These are phyloP conservation scores for Psittacula cyanocephala DNA, from an alignment of 2,113 vertebrate species.

Conservation along the genomic window DNA sequence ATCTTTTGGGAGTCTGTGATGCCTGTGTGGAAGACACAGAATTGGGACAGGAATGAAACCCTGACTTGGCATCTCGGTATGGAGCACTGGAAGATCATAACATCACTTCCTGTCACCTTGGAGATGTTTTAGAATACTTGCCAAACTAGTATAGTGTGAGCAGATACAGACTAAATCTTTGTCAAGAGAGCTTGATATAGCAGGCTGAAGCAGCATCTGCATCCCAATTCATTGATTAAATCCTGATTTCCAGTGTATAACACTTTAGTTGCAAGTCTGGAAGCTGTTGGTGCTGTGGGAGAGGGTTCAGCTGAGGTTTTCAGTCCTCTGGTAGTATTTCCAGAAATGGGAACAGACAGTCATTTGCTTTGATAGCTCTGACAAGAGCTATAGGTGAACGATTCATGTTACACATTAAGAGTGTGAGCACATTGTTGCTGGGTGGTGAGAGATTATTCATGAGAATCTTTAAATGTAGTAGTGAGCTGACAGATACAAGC, in stretches of 20 bases:
- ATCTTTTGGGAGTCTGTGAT: background rate
- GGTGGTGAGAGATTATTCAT: slow-evolving; percentile 53
- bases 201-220: background rate
- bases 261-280: background rate
- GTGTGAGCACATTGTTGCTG: background rate
- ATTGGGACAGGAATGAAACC: background rate
- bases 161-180: background rate
- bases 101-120: background rate
- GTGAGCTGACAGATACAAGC: slow-evolving; percentile 2
- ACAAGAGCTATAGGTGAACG: background rate
- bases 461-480: background rate
- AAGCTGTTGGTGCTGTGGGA: background rate
- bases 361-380: background rate
- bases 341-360: background rate
- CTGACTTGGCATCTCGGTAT: background rate
- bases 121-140: background rate
- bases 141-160: background rate
- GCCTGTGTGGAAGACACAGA: background rate
- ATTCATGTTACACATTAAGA: background rate
- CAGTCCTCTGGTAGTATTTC: background rate
- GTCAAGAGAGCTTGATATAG: background rate
- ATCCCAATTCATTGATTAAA: background rate
- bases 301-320: slow-evolving; percentile 5
- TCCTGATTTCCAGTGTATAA: rapidly evolving
- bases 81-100: background rate